Percentiles rank a stretch among this genome's conserved stretches.
phyloP scores from a whole-genome alignment of 2,888 invertebrate species.

The Branchipolynoe longqiensis region DNA sequence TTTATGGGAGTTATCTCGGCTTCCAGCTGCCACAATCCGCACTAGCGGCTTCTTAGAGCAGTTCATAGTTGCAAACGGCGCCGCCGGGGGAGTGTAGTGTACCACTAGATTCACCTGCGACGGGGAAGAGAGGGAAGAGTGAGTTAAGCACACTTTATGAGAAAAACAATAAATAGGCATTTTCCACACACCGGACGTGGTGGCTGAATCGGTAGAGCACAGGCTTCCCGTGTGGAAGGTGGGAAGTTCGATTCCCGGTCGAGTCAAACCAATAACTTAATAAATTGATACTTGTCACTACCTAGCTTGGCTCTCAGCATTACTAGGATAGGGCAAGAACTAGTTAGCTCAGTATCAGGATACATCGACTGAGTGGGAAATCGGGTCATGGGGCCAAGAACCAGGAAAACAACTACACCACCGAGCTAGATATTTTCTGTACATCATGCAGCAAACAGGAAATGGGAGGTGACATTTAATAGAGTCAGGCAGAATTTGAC shows the following conservation, averaged over 20 bases:
- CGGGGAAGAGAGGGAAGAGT: not conserved
- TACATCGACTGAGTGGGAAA: no score
- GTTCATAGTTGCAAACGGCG: not conserved
- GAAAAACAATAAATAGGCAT: not conserved
- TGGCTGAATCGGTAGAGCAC: no score
- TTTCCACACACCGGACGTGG: no score
- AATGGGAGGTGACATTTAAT: not conserved
- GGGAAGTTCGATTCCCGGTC: no score
- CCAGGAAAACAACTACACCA: not conserved
- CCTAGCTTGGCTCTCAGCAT: no score
- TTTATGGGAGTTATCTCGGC: not conserved
- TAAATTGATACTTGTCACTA: no score
- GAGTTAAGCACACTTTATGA: not conserved
- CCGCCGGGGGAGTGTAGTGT: not conserved
- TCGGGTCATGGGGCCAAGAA: not conserved
- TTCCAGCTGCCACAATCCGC: not conserved
- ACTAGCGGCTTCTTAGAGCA: not conserved
- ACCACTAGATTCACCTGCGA: slow-evolving; percentile 49
- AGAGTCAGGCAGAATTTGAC: not conserved
- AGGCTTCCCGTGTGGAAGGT: no score
- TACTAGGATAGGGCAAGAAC: no score
- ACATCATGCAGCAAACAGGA: not conserved
- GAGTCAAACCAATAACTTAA: no score
- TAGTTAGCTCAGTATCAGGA: no score
- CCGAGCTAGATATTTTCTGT: not conserved